phyloP scores from a whole-genome alignment of 1,140 invertebrate species.

The Drosophila truncata region DNA sequence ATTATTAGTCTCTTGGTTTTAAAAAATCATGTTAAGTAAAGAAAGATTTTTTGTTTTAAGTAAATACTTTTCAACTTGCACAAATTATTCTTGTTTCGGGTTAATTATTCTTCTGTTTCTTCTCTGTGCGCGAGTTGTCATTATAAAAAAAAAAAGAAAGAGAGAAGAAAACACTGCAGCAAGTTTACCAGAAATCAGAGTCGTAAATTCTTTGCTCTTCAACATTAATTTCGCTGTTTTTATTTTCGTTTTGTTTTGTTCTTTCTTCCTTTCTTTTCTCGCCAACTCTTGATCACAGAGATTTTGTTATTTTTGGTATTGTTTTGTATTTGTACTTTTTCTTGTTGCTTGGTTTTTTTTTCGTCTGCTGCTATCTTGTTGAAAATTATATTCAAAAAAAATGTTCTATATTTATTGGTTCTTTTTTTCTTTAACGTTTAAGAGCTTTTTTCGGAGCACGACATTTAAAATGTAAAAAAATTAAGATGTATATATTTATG shows the following conservation, averaged over 20 bases:
- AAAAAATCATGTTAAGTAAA: slow-evolving; percentile 64
- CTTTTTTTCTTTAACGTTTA: slow-evolving; percentile 65
- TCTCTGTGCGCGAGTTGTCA: slow-evolving; percentile 37
- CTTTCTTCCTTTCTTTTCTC: slow-evolving; percentile 33
- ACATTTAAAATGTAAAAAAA: slow-evolving; percentile 31
- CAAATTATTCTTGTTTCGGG: slow-evolving; percentile 72
- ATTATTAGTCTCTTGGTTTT: slow-evolving; percentile 58
- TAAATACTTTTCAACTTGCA: slow-evolving; percentile 82
- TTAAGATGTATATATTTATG: slow-evolving; percentile 25
- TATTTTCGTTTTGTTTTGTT: slow-evolving; percentile 25
- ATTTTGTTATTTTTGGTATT: slow-evolving; percentile 55
- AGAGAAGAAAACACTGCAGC: slow-evolving; percentile 11
- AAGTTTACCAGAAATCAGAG: slow-evolving; percentile 11
- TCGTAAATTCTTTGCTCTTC: slow-evolving; percentile 22
- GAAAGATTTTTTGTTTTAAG: slow-evolving; percentile 48
- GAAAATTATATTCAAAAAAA: slow-evolving; percentile 53
- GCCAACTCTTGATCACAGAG: slow-evolving; percentile 34
- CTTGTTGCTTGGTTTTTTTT: slow-evolving; percentile 81
- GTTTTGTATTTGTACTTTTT: slow-evolving; percentile 61
- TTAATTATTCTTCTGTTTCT: slow-evolving; percentile 58
- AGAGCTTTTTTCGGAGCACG: slow-evolving; percentile 83
- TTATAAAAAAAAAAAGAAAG: slow-evolving; percentile 34
- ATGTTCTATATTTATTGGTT: slow-evolving; percentile 24
- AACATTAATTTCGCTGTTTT: slow-evolving; percentile 38
- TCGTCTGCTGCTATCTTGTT: slow-evolving; percentile 52